Evolutionary conservation across 2,888 invertebrate genomes (phyloP).

Genomic region (Chrysolina haemoptera): DNA sequence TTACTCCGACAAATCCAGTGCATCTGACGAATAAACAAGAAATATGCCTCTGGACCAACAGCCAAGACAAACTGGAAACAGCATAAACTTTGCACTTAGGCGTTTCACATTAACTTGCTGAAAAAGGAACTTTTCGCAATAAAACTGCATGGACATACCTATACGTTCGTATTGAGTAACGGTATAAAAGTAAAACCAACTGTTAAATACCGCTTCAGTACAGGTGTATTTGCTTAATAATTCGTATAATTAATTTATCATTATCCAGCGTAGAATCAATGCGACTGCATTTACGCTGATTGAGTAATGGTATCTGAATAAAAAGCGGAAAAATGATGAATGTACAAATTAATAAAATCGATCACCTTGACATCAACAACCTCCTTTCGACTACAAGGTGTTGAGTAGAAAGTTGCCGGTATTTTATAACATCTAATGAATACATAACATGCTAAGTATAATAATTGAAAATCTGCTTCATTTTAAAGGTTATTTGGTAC

Average conservation of each 20-base stretch:
- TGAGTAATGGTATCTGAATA: neutral
- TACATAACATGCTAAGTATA: neutral
- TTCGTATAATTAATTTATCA: constrained; percentile 12
- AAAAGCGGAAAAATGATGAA: constrained; percentile 12
- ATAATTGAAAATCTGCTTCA: neutral
- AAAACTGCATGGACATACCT: neutral
- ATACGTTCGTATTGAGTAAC: neutral
- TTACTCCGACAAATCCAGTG: too few species aligned
- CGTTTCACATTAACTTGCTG: neutral
- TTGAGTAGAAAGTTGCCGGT: constrained; percentile 6
- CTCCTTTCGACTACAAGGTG: constrained; percentile 24
- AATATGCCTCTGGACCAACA: too few species aligned
- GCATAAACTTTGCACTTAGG: neutral
- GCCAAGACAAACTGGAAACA: too few species aligned
- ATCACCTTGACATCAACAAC: constrained; percentile 22
- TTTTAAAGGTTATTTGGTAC: neutral
- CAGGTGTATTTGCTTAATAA: constrained; percentile 1
- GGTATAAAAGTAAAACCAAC: constrained; percentile 1
- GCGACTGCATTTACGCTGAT: constrained; percentile 7
- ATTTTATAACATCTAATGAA: constrained; percentile 13
- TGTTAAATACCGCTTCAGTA: neutral
- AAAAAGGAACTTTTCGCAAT: neutral
- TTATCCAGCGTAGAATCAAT: constrained; percentile 12
- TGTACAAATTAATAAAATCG: constrained; percentile 17
- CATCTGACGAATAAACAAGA: too few species aligned